Evolutionary conservation across 2,797 vertebrate genomes (phyloP).

Genomic region (Ataeniobius toweri): DNA sequence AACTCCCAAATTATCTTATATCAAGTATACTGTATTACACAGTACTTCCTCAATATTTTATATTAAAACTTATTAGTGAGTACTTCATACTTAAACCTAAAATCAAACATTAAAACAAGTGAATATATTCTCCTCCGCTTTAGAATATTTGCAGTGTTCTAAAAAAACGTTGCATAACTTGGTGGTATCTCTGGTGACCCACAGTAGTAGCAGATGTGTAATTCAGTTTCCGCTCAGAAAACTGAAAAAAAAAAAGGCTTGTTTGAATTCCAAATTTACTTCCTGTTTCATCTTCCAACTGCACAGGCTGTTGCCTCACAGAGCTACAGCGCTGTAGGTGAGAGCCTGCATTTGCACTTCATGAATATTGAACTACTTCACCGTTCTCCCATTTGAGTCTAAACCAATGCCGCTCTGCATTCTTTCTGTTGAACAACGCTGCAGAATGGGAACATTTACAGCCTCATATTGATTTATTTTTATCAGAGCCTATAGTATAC

Average conservation of each 20-base stretch:
- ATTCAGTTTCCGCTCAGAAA: neutral
- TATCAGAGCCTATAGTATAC: neutral
- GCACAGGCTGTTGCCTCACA: conserved; percentile 10
- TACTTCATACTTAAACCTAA: too few relatives aligned
- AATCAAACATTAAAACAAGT: too few relatives aligned
- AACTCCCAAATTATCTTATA: too few relatives aligned
- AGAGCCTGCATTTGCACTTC: conserved; percentile 34
- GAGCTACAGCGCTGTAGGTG: neutral
- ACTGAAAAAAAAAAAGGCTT: conserved; percentile 1
- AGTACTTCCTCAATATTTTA: too few relatives aligned
- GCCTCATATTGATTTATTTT: conserved; percentile 22
- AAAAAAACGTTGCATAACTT: neutral
- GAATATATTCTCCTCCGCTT: neutral
- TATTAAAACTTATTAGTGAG: too few relatives aligned
- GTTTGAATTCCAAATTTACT: conserved; percentile 38
- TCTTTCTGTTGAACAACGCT: conserved; percentile 2
- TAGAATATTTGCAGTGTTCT: neutral
- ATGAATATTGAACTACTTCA: conserved; percentile 52
- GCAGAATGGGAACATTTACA: conserved; percentile 11
- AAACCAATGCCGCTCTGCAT: conserved; percentile 12
- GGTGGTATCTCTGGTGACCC: conserved; percentile 6
- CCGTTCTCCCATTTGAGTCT: conserved; percentile 29
- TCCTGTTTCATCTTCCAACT: conserved; percentile 27
- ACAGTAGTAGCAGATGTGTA: conserved; percentile 4
- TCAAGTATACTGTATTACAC: too few relatives aligned